Base-by-base conservation (phyloP, 30 jellyfish, hydroid and myxozoan species). In the Clytia hemisphaerica region DNA sequence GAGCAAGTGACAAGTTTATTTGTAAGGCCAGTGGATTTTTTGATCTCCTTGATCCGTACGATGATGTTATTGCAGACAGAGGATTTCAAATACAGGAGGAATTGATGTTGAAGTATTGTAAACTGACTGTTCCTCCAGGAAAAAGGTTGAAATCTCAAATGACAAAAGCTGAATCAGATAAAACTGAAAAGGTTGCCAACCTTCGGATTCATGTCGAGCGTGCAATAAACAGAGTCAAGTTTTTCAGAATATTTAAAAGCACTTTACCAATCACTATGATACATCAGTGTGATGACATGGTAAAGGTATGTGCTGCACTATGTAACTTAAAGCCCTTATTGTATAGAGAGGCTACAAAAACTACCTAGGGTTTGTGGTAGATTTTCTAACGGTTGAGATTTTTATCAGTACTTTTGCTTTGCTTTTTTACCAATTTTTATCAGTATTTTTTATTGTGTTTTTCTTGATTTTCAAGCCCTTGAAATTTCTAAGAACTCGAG, bases 71-170 rank as follows among this genome's bases (percentile, higher is more conserved):
- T 78, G 94, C 93, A 29, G 93, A 74, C 27, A 30, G 92, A 7
- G 91, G 90, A 16, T 80, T 80, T 51, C 85, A 53, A 58, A 72
- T 71, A 14, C 38, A 53, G 37, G 84, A 73, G 54, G 83, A 80
- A 22, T 69, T 80, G 31, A 25, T 72, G 58, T 72, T 61, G 16
- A 19, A 69, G 21, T 25, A 48, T 47, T 78, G 85, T 38, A 45
- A 38, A 18, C 47, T 81, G 21, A 51, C 60, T 71, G 94, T 81
- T 30, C 93, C 88, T 55, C 91, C 93, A 24, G 88, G 93, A 37
- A 82, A 62, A 40, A 40, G 93, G 46, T 49, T 64, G 37, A 81
- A 81, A 27, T 22, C 80, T 40, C 90, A 81, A 51, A 72, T 81
- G 83, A 72, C 94, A 58, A 45, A 42, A 12, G 45, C 60, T 40